Base-by-base conservation (phyloP, 1,140 invertebrate genomes). In the Metopolophium dirhodum region DNA sequence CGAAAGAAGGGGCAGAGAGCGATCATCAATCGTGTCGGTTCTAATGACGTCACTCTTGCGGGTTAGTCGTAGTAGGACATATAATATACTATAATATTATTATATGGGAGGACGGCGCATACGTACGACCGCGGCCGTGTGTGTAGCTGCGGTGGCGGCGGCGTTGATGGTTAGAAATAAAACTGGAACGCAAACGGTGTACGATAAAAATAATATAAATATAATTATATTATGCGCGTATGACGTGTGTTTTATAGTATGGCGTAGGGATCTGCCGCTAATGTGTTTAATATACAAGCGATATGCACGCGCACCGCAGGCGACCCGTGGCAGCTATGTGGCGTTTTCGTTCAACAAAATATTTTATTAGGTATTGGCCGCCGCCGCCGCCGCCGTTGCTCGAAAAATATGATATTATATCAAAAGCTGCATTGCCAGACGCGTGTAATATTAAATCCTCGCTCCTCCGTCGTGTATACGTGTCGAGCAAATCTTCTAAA, bases 201-300 rank as follows among this genome's bases (percentile, higher is more conserved):
- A 37, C 41, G 91, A 92, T 82, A 82, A 92, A 92, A 92, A 92
- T 92, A 92, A 92, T 92, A 92, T n/a, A 83, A 89, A 89, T 49
- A 49, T 87, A 45, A 41, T 77, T 85, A 85, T 88, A 51, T 49
- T 77, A 82, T 77, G 61, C 23, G 49, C 23, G 49, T 77, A 45
- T 45, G 41, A 41, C 41, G 41, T 26, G 49, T 89, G 41, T 30
- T 37, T 41, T 77, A n/a, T 77, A n/a, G 14, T 61, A 61, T 68
- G 14, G 30, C 30, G 61, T n/a, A 77, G 30, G 61, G 61, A 77
- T 77, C 61, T 18, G 3, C 61, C 14, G n/a, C 61, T 77, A 77
- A 83, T 83, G 35, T 18, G 77, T 37, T 83, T 37, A 37, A 83
- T 83, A 83, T 37, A 83, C 77, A 83, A n/a, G 61, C 61, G 61